These are phyloP conservation scores for Barypeithes pellucidus DNA, from an alignment of 2,888 invertebrate species.

Conservation along the genomic window DNA sequence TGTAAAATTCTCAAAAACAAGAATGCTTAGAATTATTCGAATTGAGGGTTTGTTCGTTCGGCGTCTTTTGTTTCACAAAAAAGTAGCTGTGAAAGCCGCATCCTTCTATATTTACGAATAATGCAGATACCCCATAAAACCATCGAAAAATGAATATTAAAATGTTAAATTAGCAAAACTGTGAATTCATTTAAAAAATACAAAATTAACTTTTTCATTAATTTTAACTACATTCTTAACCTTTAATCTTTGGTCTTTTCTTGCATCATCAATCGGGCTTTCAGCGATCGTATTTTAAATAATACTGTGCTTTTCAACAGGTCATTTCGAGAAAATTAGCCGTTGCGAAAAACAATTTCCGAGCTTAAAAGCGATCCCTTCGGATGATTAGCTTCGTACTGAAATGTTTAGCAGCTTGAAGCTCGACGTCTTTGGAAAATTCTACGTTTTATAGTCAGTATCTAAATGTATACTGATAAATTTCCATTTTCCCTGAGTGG, in stretches of 20 bases:
- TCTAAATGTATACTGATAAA: background rate
- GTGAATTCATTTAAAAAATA: background rate
- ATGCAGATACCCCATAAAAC: too few species aligned
- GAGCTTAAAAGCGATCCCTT: conserved; percentile 37
- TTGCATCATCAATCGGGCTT: background rate
- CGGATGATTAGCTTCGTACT: conserved; percentile 45
- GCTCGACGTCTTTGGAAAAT: conserved; percentile 15
- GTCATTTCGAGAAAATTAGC: conserved; percentile 46
- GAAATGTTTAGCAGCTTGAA: conserved; percentile 43
- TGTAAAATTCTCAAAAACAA: too few species aligned
- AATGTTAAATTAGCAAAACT: too few species aligned
- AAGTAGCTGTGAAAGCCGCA: too few species aligned
- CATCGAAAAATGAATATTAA: too few species aligned
- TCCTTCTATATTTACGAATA: too few species aligned
- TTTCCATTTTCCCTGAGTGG: too few species aligned
- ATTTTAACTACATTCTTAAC: conserved; percentile 2
- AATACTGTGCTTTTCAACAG: conserved; percentile 44
- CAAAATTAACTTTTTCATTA: conserved; percentile 1
- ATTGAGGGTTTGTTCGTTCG: too few species aligned
- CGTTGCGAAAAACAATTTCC: conserved; percentile 48
- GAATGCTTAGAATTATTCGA: too few species aligned
- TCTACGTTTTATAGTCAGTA: background rate
- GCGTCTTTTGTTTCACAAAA: too few species aligned
- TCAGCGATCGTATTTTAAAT: conserved; percentile 23
- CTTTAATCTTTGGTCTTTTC: conserved; percentile 23